Evolutionary conservation across 2,888 invertebrate genomes (phyloP), one percentile per base, ranked within the genome.

Genomic region (Agriopis aurantiaria): DNA sequence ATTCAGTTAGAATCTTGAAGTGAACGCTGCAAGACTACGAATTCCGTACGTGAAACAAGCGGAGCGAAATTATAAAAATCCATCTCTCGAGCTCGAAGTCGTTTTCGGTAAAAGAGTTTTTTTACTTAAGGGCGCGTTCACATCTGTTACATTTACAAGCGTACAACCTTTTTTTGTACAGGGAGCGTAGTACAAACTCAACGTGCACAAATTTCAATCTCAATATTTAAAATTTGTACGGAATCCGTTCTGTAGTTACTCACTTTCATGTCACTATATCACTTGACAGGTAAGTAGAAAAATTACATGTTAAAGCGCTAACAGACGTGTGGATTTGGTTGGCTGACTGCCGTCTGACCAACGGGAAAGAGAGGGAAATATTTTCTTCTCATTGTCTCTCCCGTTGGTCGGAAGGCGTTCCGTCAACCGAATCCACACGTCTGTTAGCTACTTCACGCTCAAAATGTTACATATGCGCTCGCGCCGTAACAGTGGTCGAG

Each of bases 21-120:
- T 65, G 1, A 33, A 33, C 73, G 71, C 68, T 73, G 78, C 87
- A 88, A 90, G 90, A 88, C 78, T 83, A 85, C 84, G 87, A 87
- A 89, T 87, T 83, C 69, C 75, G 70, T 62, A 68, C 70, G 77
- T 73, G 68, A 74, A 64, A 78, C 75, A 71, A 75, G 72, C 65
- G 5, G 79, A 75, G 80, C 78, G 76, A 75, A 71, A 81, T 9
- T 7, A 85, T 60, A 71, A 65, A 85, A 87, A 87, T 85, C 88
- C 87, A 68, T 68, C 88, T 86, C 90, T 88, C 91, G 87, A 86
- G 75, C 80, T 85, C 77, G 84, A 84, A 85, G 87, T 91, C 90
- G 90, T 89, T 87, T 87, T 78, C 88, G 90, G 88, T 89, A 88
- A 88, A 89, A 90, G 89, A 86, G 58, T 71, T 58, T 82, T 83